Percentiles rank a stretch among this genome's conserved stretches.
Conservation (phyloP, 2,888 invertebrate species). For the Metopia argyrocephala region DNA sequence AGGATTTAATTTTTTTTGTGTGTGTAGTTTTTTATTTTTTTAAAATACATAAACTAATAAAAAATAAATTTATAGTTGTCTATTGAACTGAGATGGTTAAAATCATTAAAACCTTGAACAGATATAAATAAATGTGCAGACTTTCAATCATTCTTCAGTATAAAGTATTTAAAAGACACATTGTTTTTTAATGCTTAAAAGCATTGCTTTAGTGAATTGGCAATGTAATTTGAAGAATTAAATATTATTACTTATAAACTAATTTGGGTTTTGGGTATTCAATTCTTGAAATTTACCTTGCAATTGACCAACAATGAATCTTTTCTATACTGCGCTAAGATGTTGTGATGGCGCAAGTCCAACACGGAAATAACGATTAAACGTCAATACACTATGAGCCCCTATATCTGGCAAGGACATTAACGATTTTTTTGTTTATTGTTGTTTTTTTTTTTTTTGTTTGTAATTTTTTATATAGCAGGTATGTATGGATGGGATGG, state of each 20-base stretch:
- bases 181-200: slow-evolving; percentile 20
- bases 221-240: slow-evolving; percentile 43
- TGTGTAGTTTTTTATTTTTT: slow-evolving; percentile 26
- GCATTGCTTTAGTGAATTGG: not conserved
- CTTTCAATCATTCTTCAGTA: slow-evolving; percentile 34
- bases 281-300: slow-evolving; percentile 40
- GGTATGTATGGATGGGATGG: too few relatives aligned
- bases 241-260: slow-evolving; percentile 49
- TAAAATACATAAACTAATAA: slow-evolving; percentile 21
- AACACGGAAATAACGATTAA: slow-evolving; percentile 59
- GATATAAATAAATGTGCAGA: slow-evolving; percentile 27
- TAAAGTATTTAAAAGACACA: slow-evolving; percentile 29
- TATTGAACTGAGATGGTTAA: slow-evolving; percentile 29
- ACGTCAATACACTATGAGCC: slow-evolving; percentile 45
- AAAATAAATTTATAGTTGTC: slow-evolving; percentile 42
- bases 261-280: slow-evolving; percentile 51
- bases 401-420: slow-evolving; percentile 39
- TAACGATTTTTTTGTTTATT: slow-evolving; percentile 32
- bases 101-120: slow-evolving; percentile 35
- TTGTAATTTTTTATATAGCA: too few relatives aligned
- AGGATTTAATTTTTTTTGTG: slow-evolving; percentile 34
- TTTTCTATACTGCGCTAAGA: not conserved
- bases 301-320: slow-evolving; percentile 46
- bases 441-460: not conserved
- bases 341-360: not conserved